Base-by-base conservation (phyloP, 2,888 invertebrate genomes). In the Heliconius ismenius region DNA sequence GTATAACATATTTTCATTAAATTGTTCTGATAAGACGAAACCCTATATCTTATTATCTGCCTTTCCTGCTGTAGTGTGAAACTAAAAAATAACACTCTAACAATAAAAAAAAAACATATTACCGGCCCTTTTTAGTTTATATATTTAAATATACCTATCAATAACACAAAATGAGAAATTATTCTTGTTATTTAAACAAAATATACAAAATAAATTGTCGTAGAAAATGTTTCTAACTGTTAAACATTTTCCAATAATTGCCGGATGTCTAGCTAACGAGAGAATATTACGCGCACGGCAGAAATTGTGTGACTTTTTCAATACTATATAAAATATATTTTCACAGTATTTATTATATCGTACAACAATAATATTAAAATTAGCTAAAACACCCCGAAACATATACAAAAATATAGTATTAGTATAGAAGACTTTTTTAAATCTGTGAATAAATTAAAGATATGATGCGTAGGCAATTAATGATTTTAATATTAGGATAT, bases 251-350 rank as follows among this genome's bases (percentile, higher is more conserved):
- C 72, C 62, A 62, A 43, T 73, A 24, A 73, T 73, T 43, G 36
- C 73, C 73, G 73, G 73, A 73, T 63, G 63, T 62, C 21, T 21
- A 63, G 39, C 28, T 73, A 73, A 73, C 28, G 62, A 63, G 60
- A 63, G 62, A 62, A 43, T 62, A 73, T 73, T 73, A 73, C 62
- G 4, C 3, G 72, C 72, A 73, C 62, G 73, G 63, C 18, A 63
- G 43, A 28, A 73, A 63, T 63, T 73, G 28, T 73, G 11, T n/a
- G 39, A 62, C 21, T 43, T 26, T 73, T 39, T 60, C 36, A 18
- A 62, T 24, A 36, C 15, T 26, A 13, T 62, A 62, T 26, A 62
- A 62, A 62, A 24, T 32, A 26, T 26, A 26, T 15, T 62, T 62
- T 62, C 6, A 24, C 26, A 15, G 15, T 62, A 26, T 10, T 58